Conservation (phyloP, 2,888 invertebrate genomes). For the Acrobeloides nanus region DNA sequence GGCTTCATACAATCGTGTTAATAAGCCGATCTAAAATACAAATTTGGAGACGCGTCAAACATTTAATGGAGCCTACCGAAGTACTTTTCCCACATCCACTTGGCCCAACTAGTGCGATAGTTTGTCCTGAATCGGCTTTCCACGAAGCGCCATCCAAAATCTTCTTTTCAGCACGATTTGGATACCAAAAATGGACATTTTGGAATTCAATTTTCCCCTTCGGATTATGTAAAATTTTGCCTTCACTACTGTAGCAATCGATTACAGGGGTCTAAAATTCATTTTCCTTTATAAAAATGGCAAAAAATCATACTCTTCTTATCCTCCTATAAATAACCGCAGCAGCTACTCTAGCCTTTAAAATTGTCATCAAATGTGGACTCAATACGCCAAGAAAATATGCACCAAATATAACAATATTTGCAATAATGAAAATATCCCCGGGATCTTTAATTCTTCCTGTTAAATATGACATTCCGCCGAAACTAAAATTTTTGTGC, state of each 20-base stretch:
- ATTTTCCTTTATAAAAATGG: too few relatives aligned
- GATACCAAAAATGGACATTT: slow-evolving; percentile 41
- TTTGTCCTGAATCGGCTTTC: slow-evolving; percentile 53
- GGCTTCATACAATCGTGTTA: slow-evolving; percentile 67
- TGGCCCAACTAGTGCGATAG: slow-evolving; percentile 60
- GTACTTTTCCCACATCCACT: slow-evolving; percentile 67
- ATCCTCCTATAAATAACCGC: slow-evolving; percentile 36
- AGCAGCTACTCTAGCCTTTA: slow-evolving; percentile 46
- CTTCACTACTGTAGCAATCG: slow-evolving; percentile 4
- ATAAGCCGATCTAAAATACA: slow-evolving; percentile 62
- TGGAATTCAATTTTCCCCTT: slow-evolving; percentile 20
- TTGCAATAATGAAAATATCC: slow-evolving; percentile 40
- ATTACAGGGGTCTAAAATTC: slow-evolving; percentile 4
- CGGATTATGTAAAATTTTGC: background rate
- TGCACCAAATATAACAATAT: slow-evolving; percentile 34
- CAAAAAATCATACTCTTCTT: too few relatives aligned
- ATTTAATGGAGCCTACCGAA: slow-evolving; percentile 64
- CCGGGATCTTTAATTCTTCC: slow-evolving; percentile 25
- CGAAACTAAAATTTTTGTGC: slow-evolving; percentile 2
- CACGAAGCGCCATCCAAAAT: slow-evolving; percentile 53
- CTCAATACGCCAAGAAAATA: slow-evolving; percentile 42
- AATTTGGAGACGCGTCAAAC: background rate
- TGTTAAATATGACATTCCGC: slow-evolving; percentile 2
- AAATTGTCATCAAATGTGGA: slow-evolving; percentile 41
- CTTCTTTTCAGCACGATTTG: slow-evolving; percentile 26